These are phyloP conservation scores for Ypsolopha sequella DNA, from an alignment of 2,888 invertebrate genomes.

Conservation along the genomic window DNA sequence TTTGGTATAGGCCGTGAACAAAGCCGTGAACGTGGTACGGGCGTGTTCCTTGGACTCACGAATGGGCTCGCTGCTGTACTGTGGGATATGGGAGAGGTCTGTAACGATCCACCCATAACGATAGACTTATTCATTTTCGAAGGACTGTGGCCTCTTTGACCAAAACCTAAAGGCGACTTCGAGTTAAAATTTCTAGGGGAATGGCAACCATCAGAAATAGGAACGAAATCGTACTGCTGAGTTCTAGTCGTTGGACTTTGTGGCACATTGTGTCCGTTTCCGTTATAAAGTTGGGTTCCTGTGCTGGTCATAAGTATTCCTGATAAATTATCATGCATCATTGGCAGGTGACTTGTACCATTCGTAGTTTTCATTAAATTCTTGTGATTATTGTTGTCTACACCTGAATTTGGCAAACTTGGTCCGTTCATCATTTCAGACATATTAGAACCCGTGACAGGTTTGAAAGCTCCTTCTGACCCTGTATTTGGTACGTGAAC, in stretches of 20 bases:
- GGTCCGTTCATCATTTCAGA: constrained; percentile 25
- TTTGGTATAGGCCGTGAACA: constrained; percentile 66
- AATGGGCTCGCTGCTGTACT: constrained; percentile 84
- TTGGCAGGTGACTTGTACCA: constrained; percentile 7
- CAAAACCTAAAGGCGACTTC: constrained; percentile 52
- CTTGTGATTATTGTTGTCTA: neutral
- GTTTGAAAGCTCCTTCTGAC: constrained; percentile 22
- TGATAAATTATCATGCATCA: constrained; percentile 37
- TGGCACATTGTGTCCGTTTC: constrained; percentile 66
- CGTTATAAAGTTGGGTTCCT: constrained; percentile 41
- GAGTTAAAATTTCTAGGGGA: constrained; percentile 68
- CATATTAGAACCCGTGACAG: constrained; percentile 23
- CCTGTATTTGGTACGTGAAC: too few relatives aligned
- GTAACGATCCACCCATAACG: constrained; percentile 51
- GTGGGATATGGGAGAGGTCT: constrained; percentile 65
- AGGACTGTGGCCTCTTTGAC: constrained; percentile 47
- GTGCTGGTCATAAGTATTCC: constrained; percentile 19
- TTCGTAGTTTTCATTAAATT: neutral
- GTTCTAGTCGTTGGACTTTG: constrained; percentile 83
- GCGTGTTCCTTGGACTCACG: constrained; percentile 84
- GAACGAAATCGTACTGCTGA: constrained; percentile 87
- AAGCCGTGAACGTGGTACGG: constrained; percentile 76
- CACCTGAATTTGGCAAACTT: constrained; percentile 14
- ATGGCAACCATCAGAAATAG: constrained; percentile 85
- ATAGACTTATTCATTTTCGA: constrained; percentile 40